A percentile compares a stretch with the other conserved stretches of the same genome.
Evolutionary conservation across 1,140 invertebrate genomes (phyloP).

Genomic region (Ceratina calcarata): DNA sequence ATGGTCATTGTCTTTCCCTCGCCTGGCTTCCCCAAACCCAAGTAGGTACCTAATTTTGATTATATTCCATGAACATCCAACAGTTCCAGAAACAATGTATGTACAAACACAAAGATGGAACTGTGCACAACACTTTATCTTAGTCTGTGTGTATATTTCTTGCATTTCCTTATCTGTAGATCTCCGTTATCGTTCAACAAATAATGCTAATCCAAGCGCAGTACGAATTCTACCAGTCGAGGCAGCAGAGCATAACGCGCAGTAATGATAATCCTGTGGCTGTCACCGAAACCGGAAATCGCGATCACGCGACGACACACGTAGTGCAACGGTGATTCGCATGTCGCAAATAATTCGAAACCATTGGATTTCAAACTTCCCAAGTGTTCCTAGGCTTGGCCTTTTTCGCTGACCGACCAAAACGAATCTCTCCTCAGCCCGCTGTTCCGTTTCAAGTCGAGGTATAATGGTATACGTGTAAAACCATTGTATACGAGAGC

Average conservation of each 20-base stretch:
- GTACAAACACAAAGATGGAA: background rate
- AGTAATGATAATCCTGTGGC: background rate
- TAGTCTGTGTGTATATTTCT: background rate
- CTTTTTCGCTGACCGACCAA: background rate
- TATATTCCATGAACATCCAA: too few species aligned
- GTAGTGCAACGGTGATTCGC: background rate
- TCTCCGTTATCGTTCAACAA: background rate
- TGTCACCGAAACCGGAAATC: slow-evolving; percentile 10
- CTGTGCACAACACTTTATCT: background rate
- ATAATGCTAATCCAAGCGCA: too few species aligned
- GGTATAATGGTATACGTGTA: too few species aligned
- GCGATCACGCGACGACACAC: background rate
- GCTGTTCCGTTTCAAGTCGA: too few species aligned
- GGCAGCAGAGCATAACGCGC: background rate
- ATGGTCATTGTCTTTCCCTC: background rate
- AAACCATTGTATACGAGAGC: too few species aligned
- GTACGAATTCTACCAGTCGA: too few species aligned
- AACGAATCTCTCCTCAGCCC: background rate
- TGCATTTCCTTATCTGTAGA: background rate
- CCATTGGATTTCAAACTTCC: background rate
- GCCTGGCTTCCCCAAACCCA: too few species aligned
- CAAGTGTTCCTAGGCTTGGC: background rate
- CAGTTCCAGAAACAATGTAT: background rate
- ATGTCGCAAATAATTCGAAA: background rate
- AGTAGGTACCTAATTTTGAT: too few species aligned